These are phyloP conservation scores for Nomada flava DNA, from an alignment of 2,888 invertebrate genomes.

Conservation along the genomic window DNA sequence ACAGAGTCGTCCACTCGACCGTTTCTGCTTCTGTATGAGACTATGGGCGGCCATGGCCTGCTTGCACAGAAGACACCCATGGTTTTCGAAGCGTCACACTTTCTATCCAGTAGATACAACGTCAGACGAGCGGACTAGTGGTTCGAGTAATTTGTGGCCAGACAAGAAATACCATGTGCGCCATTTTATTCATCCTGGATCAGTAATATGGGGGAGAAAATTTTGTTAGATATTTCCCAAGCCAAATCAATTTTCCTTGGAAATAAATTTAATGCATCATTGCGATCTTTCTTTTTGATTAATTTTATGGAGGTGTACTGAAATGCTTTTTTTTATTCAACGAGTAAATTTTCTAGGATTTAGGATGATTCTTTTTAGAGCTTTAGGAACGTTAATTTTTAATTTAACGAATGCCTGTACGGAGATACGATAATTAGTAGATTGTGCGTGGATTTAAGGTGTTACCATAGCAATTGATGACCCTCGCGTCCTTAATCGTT, in stretches of 20 bases:
- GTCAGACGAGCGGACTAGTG: not conserved
- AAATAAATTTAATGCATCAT: no score
- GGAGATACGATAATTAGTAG: not conserved
- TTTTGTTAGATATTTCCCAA: no score
- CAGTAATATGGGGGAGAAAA: no score
- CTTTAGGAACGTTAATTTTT: no score
- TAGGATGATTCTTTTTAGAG: no score
- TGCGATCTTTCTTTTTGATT: no score
- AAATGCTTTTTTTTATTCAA: no score
- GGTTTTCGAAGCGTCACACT: not conserved
- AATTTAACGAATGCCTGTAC: no score
- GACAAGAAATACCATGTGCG: not conserved
- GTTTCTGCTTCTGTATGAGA: conserved; percentile 4
- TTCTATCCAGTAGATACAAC: not conserved
- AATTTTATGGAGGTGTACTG: no score
- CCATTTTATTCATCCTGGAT: no score
- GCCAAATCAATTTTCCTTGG: no score
- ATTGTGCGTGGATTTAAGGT: not conserved
- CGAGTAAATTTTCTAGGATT: no score
- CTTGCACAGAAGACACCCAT: not conserved
- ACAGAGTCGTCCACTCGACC: conserved; percentile 4
- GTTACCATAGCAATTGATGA: not conserved
- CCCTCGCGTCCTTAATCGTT: conserved; percentile 1
- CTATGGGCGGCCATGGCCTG: not conserved
- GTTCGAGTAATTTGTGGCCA: conserved; percentile 1